Evolutionary conservation across 2,797 vertebrate genomes (phyloP).

Genomic region (Pseudomugil gertrudae): DNA sequence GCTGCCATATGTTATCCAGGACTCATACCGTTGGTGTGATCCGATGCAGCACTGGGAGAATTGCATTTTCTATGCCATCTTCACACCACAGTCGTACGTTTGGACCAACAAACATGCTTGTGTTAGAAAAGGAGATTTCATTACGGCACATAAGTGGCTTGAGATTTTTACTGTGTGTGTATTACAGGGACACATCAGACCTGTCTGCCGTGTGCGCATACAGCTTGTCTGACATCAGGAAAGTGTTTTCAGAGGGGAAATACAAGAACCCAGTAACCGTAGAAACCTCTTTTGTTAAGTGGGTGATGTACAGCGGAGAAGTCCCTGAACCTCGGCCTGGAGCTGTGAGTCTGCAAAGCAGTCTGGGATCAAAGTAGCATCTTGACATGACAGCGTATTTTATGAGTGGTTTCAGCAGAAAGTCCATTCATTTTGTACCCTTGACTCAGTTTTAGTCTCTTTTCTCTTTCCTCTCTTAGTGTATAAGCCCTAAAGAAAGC

Average conservation of each 20-base stretch:
- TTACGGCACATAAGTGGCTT: conserved; percentile 23
- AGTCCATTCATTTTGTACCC: conserved; percentile 47
- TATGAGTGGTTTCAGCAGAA: conserved; percentile 35
- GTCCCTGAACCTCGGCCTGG: conserved; percentile 83
- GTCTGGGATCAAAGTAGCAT: conserved; percentile 34
- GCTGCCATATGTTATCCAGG: conserved; percentile 82
- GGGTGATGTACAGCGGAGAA: conserved; percentile 81
- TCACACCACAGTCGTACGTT: conserved; percentile 82
- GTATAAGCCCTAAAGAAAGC: conserved; percentile 74
- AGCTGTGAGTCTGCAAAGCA: conserved; percentile 81
- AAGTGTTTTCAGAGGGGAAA: conserved; percentile 81
- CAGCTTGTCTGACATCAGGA: conserved; percentile 68
- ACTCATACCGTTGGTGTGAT: conserved; percentile 81
- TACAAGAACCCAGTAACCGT: conserved; percentile 77
- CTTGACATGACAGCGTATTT: conserved; percentile 22
- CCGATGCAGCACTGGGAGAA: conserved; percentile 64
- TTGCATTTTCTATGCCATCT: conserved; percentile 83
- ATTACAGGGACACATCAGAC: conserved; percentile 77
- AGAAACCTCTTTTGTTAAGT: conserved; percentile 78
- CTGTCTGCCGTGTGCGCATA: conserved; percentile 81
- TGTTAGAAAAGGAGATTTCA: conserved; percentile 1
- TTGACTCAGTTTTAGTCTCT: conserved; percentile 30
- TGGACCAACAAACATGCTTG: conserved; percentile 13
- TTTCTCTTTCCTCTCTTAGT: conserved; percentile 63
- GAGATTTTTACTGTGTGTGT: conserved; percentile 12